Percentiles rank a stretch among this genome's conserved stretches.
Evolutionary conservation across 2,797 vertebrate species (phyloP).

Genomic region (Galagoides demidoff): DNA sequence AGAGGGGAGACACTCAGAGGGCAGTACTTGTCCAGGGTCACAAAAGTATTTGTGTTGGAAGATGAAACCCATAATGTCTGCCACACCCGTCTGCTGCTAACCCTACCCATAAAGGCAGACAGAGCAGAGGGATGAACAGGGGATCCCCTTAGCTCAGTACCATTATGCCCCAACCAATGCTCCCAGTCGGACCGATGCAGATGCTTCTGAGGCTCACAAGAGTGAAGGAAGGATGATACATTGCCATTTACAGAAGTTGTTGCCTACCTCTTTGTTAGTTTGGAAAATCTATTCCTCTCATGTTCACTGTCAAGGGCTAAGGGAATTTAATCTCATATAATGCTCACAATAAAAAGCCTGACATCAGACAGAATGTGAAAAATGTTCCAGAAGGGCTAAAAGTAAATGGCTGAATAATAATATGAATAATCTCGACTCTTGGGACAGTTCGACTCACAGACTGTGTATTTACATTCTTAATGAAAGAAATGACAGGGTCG

Average conservation of each 20-base stretch:
- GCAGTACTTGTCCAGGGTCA: not conserved
- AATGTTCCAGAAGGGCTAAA: slow-evolving; percentile 6
- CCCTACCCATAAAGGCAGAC: not conserved
- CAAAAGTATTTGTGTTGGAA: not conserved
- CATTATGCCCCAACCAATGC: not conserved
- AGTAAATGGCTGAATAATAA: slow-evolving; percentile 14
- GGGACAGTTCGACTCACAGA: not conserved
- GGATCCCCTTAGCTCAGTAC: not conserved
- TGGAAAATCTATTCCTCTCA: not conserved
- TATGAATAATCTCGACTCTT: not conserved
- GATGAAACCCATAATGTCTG: not conserved
- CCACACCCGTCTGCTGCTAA: not conserved
- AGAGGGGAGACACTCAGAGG: not conserved
- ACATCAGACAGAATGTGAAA: slow-evolving; percentile 1
- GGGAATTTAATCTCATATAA: not conserved
- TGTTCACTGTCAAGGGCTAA: not conserved
- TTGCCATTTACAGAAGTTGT: not conserved
- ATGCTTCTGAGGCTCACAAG: not conserved
- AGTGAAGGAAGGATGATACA: not conserved
- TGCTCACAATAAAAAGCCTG: not conserved
- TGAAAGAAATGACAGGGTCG: not conserved
- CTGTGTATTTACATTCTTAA: slow-evolving; percentile 59
- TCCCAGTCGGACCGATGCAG: accelerated
- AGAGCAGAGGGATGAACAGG: not conserved
- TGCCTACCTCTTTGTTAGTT: not conserved